A percentile compares a stretch with the other conserved stretches of the same genome.
Evolutionary conservation across 2,113 vertebrate genomes (phyloP).

Genomic region (Camelus bactrianus): DNA sequence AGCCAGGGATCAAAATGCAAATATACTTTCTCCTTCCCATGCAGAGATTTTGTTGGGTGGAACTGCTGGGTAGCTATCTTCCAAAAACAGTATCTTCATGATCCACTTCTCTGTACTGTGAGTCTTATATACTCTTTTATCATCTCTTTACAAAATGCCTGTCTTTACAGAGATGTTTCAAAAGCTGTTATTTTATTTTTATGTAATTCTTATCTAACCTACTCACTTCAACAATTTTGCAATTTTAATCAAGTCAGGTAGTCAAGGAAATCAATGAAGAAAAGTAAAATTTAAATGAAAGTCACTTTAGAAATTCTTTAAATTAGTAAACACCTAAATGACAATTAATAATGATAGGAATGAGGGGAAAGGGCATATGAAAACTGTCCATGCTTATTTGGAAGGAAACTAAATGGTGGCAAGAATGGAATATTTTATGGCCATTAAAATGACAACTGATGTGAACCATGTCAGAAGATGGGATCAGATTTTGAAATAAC

Average conservation of each 20-base stretch:
- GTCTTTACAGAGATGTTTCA: neutral
- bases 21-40: neutral
- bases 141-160: neutral
- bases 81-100: neutral
- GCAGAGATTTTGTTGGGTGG: neutral
- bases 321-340: neutral
- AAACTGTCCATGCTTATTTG: neutral
- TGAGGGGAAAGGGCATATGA: neutral
- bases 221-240: neutral
- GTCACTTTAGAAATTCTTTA: neutral
- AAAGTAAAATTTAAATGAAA: conserved; percentile 27
- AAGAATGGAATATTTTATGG: neutral
- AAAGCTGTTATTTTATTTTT: neutral
- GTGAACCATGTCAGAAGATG: neutral
- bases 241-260: neutral
- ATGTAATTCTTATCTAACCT: neutral
- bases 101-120: neutral
- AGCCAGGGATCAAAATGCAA: neutral
- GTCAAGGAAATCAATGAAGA: neutral
- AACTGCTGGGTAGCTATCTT: neutral
- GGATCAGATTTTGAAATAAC: conserved; percentile 11
- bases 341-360: neutral
- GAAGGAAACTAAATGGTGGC: neutral
- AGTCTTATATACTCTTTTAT: neutral
- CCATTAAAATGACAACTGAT: neutral